Evolutionary conservation across 2,797 vertebrate species (phyloP).

Genomic region (Borostomias antarcticus): DNA sequence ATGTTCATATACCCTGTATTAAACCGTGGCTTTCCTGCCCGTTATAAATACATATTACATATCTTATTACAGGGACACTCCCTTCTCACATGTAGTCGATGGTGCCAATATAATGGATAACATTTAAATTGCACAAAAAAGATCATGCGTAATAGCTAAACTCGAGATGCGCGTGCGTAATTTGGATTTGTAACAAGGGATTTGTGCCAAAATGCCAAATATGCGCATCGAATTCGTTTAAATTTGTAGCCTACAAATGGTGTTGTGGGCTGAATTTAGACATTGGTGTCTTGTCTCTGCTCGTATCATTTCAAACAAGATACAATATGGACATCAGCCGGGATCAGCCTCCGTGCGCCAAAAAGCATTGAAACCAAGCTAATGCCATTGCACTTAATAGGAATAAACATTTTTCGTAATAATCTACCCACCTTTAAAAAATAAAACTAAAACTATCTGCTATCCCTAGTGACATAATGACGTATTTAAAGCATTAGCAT

Average conservation of each 20-base stretch:
- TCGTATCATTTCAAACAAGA: neutral
- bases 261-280: neutral
- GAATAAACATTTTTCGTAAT: neutral
- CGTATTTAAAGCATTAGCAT: neutral
- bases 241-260: neutral
- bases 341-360: neutral
- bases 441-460: neutral
- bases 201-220: too few relatives aligned
- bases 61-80: too few relatives aligned
- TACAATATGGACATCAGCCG: neutral
- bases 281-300: neutral
- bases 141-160: too few relatives aligned
- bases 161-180: too few relatives aligned
- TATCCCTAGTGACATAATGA: neutral
- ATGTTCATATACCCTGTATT: constrained; percentile 2
- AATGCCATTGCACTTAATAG: too few relatives aligned
- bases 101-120: too few relatives aligned
- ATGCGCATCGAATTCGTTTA: too few relatives aligned
- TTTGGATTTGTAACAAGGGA: too few relatives aligned
- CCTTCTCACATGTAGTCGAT: too few relatives aligned
- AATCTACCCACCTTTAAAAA: neutral
- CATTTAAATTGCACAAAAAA: too few relatives aligned
- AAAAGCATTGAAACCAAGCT: too few relatives aligned
- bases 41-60: neutral
- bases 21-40: neutral